Evolutionary conservation across 1,140 invertebrate species (phyloP).

Genomic region (Pinna nobilis): DNA sequence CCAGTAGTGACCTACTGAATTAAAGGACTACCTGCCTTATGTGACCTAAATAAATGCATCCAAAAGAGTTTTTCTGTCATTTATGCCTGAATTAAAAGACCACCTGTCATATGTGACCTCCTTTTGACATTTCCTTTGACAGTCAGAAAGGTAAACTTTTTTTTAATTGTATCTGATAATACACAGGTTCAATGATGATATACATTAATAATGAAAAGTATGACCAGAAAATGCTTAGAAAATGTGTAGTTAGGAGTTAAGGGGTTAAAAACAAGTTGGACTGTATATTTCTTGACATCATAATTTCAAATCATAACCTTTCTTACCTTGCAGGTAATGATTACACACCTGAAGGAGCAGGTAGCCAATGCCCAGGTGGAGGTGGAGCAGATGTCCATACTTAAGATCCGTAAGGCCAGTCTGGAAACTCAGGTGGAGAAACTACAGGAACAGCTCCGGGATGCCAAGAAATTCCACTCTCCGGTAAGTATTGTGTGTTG

Average conservation of each 20-base stretch:
- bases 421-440: constrained; percentile 60
- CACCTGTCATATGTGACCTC: too few species aligned
- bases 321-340: constrained; percentile 62
- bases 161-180: too few species aligned
- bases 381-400: constrained; percentile 60
- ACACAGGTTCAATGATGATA: too few species aligned
- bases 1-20: too few species aligned
- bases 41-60: too few species aligned
- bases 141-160: too few species aligned
- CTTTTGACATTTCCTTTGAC: too few species aligned
- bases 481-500: constrained; percentile 58
- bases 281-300: background rate
- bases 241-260: constrained; percentile 42
- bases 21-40: too few species aligned
- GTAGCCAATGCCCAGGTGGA: constrained; percentile 56
- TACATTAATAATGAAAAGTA: too few species aligned
- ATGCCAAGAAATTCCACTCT: constrained; percentile 67
- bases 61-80: too few species aligned
- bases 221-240: constrained; percentile 72
- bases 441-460: constrained; percentile 62
- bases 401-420: constrained; percentile 61
- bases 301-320: background rate
- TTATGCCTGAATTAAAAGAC: too few species aligned
- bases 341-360: constrained; percentile 67
- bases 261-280: background rate